These are phyloP conservation scores for Globia sparganii DNA, from an alignment of 2,888 invertebrate genomes.

Conservation along the genomic window DNA sequence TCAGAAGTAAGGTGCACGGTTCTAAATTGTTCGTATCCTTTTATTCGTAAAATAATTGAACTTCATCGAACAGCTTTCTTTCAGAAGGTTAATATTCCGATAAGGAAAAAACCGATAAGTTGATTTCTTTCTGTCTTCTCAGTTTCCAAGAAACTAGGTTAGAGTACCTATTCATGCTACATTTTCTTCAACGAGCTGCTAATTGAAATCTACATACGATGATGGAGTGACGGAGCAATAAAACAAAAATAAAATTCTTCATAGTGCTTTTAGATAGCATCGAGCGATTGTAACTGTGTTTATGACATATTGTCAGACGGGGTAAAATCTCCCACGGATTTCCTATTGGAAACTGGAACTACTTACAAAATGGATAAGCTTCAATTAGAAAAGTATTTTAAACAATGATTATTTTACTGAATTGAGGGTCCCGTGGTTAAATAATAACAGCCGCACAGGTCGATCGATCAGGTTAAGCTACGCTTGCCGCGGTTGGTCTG, in stretches of 20 bases:
- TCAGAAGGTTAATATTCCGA: not conserved
- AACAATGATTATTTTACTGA: not conserved
- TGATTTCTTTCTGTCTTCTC: not conserved
- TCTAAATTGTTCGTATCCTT: not conserved
- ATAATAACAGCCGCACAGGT: too few species aligned
- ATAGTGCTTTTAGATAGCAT: not conserved
- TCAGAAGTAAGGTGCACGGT: not conserved
- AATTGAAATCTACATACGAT: not conserved
- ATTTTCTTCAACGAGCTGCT: not conserved
- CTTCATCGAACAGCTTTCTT: not conserved
- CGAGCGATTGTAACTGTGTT: not conserved
- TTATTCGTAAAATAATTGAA: not conserved
- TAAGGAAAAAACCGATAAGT: not conserved
- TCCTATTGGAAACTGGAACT: not conserved
- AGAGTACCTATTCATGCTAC: not conserved
- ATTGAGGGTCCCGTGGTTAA: too few species aligned
- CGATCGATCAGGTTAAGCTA: too few species aligned
- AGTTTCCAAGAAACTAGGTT: not conserved
- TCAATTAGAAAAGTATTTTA: not conserved
- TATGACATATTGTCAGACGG: not conserved
- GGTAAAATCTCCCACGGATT: not conserved
- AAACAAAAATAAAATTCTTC: not conserved
- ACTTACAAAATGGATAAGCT: not conserved
- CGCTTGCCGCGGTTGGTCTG: too few species aligned
- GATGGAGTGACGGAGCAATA: not conserved